Base-by-base conservation (phyloP, 64 coral and sea anemone species). In the Pocillopora verrucosa region DNA sequence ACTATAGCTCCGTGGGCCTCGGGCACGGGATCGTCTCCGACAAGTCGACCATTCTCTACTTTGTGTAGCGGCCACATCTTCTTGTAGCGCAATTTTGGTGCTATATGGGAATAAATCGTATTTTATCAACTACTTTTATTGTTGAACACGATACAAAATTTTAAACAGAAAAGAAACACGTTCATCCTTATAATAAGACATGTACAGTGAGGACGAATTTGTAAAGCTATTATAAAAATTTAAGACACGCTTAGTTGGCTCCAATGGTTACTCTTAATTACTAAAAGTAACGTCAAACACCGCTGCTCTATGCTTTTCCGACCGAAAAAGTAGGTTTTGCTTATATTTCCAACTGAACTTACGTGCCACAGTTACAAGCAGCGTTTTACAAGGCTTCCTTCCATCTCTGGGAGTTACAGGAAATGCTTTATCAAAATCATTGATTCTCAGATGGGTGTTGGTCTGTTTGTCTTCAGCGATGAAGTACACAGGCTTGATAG, bases 351-450 rank as follows among this genome's bases (percentile, higher is more conserved):
- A 51, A 51, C 41, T 51, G 41, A 51, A 93, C 93, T 95, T 87
- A 99, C 97, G 88, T 64, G 97, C 86, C 7, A 93, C 94, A 56
- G 97, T 90, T 16, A 99, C 94, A 4, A 95, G 69, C 1, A 99
- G 86, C 7, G 85, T 91, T 45, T 92, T 95, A 84, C 95, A 91
- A 56, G 95, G 94, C 64, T 99, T 91, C 62, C 89, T 95, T 16
- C 83, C 87, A 64, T 99, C 97, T 36, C 80, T 90, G 1, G 97
- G 97, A 4, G 79, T 90, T 9, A 99, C 91, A 38, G 86, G 80
- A 60, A 91, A 99, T 5, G 88, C 77, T 61, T 82, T 90, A 12
- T 90, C 84, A 84, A 86, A 93, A 70, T 99, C 92, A 64, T 99
- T 99, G 22, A 99, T 95, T 86, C 86, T 92, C 12, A 99, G 84